Evolutionary conservation across 2,113 vertebrate species (phyloP).

Genomic region (Lynx canadensis): DNA sequence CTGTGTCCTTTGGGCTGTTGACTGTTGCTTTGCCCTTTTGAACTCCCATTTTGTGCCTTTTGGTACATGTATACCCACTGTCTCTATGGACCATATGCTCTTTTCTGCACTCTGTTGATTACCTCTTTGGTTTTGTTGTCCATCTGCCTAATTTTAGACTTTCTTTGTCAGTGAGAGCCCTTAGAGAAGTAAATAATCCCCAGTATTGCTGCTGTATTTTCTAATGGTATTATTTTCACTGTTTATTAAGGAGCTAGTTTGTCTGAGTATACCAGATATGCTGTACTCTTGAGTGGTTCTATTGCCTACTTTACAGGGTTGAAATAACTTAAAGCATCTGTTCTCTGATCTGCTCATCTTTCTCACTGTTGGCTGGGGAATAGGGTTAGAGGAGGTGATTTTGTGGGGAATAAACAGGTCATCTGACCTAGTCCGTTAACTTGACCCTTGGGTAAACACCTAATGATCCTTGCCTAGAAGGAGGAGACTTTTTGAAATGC

Average conservation of each 20-base stretch:
- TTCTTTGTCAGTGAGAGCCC: background rate
- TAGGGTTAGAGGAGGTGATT: background rate
- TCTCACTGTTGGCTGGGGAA: accelerated
- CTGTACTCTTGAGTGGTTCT: background rate
- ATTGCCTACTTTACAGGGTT: background rate
- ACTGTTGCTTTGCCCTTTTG: background rate
- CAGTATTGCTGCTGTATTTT: background rate
- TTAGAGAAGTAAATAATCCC: background rate
- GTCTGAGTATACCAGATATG: background rate
- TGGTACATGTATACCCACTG: background rate
- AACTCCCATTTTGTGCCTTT: background rate
- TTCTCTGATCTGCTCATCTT: background rate
- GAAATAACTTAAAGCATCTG: background rate
- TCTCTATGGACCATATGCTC: background rate
- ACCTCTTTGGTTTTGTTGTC: background rate
- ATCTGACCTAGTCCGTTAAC: background rate
- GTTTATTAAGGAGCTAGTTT: background rate
- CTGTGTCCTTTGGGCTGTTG: background rate
- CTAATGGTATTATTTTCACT: background rate
- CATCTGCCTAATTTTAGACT: background rate
- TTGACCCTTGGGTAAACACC: background rate
- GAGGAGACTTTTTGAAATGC: background rate
- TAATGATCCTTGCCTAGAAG: background rate
- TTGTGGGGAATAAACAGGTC: background rate
- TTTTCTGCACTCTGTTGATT: background rate